Evolutionary conservation across 2,888 invertebrate species (phyloP), one percentile per base, ranked within the genome.

Genomic region (Orthosia cruda): DNA sequence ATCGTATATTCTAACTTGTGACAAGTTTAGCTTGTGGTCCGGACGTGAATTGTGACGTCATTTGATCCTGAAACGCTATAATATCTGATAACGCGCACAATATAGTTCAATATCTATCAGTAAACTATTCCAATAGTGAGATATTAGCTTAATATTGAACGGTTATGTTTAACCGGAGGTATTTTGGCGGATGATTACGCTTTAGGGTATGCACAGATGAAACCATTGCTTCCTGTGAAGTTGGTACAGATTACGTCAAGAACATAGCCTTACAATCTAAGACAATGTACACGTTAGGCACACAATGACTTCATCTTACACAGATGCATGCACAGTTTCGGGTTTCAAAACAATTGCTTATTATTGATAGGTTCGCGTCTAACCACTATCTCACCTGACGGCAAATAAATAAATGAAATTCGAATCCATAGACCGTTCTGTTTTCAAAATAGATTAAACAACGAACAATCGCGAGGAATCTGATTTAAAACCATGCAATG

Each of bases 1-100:
- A 81, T 74, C 77, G 65, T 77, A 81, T 64, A 73, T 81, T 77
- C 77, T 47, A 81, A 77, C 81, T 59, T 77, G 62, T 77, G 81
- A 81, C 81, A 70, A 77, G 81, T 81, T 81, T 73, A 70, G 69
- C 55, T 70, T 77, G 65, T 32, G 26, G 54, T n/a, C 15, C 26
- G 77, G 66, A 69, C 49, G 45, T 61, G 73, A 26, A 58, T 26
- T 70, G 50, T 74, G 69, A 77, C 66, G 69, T 73, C 62, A 77
- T 67, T 77, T 64, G 55, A 70, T 81, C 77, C 55, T 52, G 50
- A 49, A 70, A 69, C 52, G 57, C 55, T 70, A n/a, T 77, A 77
- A 81, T 81, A 77, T 64, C 63, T 61, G 72, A 77, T 80, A 80
- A 69, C 52, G 49, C 20, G 49, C 45, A 65, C 57, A 62, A 80